Evolutionary conservation across 2,888 invertebrate species (phyloP), one percentile per base, ranked within the genome.

Genomic region (Napeogenes sylphis): DNA sequence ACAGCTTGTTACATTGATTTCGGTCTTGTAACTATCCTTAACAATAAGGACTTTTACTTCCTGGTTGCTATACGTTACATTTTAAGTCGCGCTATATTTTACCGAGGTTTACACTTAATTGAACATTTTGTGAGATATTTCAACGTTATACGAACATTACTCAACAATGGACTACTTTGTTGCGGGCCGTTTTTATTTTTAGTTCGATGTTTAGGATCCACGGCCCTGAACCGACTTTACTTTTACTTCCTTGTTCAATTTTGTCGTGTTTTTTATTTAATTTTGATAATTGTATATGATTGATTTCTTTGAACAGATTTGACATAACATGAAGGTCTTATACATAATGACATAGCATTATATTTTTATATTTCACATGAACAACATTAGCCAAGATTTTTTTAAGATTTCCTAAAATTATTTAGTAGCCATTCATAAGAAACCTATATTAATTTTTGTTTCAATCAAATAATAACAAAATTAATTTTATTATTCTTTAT

Each of bases 221-320:
- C 61, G 79, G 73, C 87, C 87, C 81, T 87, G 85, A 80, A 76
- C 75, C 67, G 69, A 77, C 65, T 72, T 72, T 65, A 82, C 84
- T 87, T 83, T 86, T 84, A 87, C 85, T 87, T 89, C 87, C 87
- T 84, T 70, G 75, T 84, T 79, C 75, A 60, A 65, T 53, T 58
- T 62, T 58, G 57, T 47, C 53, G 58, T 63, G 56, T 61, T 64
- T 59, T 56, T 45, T 30, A 14, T 51, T 46, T 55, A 47, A 55
- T 45, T 55, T 55, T 58, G 54, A 46, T 46, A 61, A 54, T 61
- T 57, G 45, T 35, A 57, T 53, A 60, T 38, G 45, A 61, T 62
- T 38, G 47, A 33, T 55, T 55, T 55, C 21, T 62, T 47, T 45
- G 12, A 53, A 4, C 53, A 45, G 45, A 12, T 38, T 3, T 32